Conservation (phyloP, 2,888 invertebrate species). For the Heliconius ismenius region DNA sequence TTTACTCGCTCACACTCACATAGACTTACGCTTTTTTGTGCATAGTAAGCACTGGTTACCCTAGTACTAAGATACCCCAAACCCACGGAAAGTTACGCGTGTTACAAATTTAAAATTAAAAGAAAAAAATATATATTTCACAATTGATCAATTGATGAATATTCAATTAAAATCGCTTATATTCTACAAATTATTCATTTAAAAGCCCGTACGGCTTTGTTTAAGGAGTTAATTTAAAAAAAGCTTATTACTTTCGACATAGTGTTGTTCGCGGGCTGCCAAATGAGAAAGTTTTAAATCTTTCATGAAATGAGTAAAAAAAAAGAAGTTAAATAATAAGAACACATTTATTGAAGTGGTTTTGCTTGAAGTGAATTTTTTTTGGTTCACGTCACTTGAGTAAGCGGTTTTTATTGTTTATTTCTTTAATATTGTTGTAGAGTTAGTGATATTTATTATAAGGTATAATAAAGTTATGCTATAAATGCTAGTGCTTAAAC, state of each 20-base stretch:
- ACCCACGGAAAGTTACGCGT: too few relatives aligned
- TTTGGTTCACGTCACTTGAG: slow-evolving; percentile 1
- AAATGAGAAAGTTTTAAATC: slow-evolving; percentile 6
- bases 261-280: background rate
- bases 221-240: slow-evolving; percentile 11
- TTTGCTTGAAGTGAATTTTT: background rate
- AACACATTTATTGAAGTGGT: background rate
- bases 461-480: too few relatives aligned
- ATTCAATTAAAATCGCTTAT: background rate
- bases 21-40: too few relatives aligned
- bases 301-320: background rate
- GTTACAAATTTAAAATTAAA: too few relatives aligned
- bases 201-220: background rate
- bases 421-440: background rate
- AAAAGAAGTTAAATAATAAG: slow-evolving; percentile 4
- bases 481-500: too few relatives aligned
- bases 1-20: too few relatives aligned
- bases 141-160: background rate
- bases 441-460: background rate
- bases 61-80: too few relatives aligned
- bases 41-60: too few relatives aligned
- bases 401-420: background rate
- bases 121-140: background rate
- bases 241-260: background rate
- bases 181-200: background rate